These are phyloP conservation scores for Heptranchias perlo DNA, from an alignment of 2,113 vertebrate species.

Conservation along the genomic window DNA sequence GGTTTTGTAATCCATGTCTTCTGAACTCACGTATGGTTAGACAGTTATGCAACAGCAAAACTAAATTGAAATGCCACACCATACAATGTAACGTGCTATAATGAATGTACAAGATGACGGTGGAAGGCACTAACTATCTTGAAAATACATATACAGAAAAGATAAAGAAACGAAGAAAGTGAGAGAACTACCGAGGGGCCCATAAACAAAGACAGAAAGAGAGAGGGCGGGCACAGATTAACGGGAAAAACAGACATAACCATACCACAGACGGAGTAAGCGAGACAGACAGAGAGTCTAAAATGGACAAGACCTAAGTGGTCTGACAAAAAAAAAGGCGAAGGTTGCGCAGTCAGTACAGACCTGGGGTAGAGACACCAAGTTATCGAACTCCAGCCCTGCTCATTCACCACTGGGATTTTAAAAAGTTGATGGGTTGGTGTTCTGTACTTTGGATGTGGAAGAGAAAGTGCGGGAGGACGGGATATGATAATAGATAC, in stretches of 20 bases:
- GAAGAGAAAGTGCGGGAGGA: neutral
- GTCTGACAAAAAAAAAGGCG: neutral
- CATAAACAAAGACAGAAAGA: neutral
- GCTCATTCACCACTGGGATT: neutral
- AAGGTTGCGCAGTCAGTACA: neutral
- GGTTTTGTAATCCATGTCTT: constrained; percentile 12
- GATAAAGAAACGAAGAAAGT: neutral
- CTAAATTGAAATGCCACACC: neutral
- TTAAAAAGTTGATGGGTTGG: neutral
- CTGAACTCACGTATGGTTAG: constrained; percentile 5
- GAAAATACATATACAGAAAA: neutral
- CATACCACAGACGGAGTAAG: neutral
- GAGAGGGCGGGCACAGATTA: neutral
- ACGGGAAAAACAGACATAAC: neutral
- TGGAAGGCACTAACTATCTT: neutral
- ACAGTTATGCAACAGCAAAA: neutral
- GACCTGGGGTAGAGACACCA: neutral
- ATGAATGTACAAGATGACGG: neutral
- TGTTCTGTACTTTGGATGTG: neutral
- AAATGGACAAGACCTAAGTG: neutral
- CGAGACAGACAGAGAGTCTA: neutral
- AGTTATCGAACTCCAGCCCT: too few relatives aligned
- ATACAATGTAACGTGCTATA: neutral
- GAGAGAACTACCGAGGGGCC: neutral
- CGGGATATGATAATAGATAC: neutral